These are phyloP conservation scores for Aurelia sp. DNA, from an alignment of 30 jellyfish, hydroid and myxozoan species.

Conservation along the genomic window DNA sequence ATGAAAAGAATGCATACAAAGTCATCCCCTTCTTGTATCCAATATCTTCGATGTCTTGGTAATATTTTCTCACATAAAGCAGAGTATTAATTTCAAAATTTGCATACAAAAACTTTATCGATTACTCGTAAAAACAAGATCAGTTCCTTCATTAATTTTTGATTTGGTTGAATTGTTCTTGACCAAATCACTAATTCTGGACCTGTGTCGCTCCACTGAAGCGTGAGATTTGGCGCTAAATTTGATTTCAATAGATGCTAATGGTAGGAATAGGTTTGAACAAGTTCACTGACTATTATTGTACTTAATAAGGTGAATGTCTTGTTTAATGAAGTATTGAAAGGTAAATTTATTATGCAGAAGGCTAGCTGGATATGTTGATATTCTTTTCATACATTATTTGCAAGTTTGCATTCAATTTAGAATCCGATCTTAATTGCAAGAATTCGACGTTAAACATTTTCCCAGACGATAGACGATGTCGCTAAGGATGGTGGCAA, in stretches of 20 bases:
- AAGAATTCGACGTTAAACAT: no score
- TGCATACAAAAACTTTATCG: background rate
- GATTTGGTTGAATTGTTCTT: conserved; percentile 6
- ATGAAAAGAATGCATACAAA: background rate
- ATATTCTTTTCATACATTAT: no score
- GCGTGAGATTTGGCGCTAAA: conserved; percentile 47
- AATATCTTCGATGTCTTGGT: background rate
- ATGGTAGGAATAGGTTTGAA: no score
- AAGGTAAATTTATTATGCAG: no score
- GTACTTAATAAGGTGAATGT: no score
- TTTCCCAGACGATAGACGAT: no score
- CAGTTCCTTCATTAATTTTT: conserved; percentile 6
- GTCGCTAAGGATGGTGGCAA: no score
- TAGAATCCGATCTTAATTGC: no score
- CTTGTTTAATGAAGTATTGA: no score
- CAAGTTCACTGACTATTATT: no score
- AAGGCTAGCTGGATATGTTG: no score
- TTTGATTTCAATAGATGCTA: background rate
- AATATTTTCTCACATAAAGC: background rate
- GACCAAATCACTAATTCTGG: conserved; percentile 46
- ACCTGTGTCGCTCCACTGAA: conserved; percentile 68
- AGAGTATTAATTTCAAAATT: background rate
- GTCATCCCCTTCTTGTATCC: background rate
- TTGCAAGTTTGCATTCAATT: no score
- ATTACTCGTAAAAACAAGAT: background rate